Evolutionary conservation across 1,140 invertebrate species (phyloP).

Genomic region (Neodiprion lecontei): DNA sequence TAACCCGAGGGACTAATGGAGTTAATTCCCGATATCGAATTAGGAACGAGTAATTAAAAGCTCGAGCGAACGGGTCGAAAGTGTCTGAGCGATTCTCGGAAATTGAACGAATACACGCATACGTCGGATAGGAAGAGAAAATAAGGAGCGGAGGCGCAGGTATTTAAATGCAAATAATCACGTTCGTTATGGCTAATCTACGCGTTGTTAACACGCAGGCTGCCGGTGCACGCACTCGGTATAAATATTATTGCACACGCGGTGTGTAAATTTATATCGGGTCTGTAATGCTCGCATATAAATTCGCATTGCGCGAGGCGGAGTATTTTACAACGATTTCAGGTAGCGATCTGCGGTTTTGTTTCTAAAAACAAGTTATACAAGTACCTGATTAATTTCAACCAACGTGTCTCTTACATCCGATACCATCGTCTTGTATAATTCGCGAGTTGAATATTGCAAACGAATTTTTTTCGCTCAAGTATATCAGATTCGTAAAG

Average conservation of each 20-base stretch:
- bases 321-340: too few species aligned
- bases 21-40: too few species aligned
- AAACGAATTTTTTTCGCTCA: neutral
- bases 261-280: neutral
- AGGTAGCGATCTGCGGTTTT: too few species aligned
- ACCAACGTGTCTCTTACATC: neutral
- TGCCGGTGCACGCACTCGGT: neutral
- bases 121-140: too few species aligned
- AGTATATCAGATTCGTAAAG: too few species aligned
- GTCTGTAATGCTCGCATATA: neutral
- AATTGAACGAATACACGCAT: too few species aligned
- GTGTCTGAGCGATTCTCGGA: too few species aligned
- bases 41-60: too few species aligned
- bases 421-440: neutral
- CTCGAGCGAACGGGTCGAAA: too few species aligned
- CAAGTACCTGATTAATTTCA: neutral
- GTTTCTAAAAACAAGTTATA: neutral
- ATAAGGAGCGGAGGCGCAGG: too few species aligned
- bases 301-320: neutral
- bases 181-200: slow-evolving; percentile 7
- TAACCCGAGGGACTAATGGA: too few species aligned
- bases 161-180: slow-evolving; percentile 7
- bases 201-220: slow-evolving; percentile 3
- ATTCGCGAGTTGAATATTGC: neutral
- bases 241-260: slow-evolving; percentile 1